A percentile compares a stretch with the other conserved stretches of the same genome.
Evolutionary conservation across 2,888 invertebrate species (phyloP).

Genomic region (Strigamia crassipes): DNA sequence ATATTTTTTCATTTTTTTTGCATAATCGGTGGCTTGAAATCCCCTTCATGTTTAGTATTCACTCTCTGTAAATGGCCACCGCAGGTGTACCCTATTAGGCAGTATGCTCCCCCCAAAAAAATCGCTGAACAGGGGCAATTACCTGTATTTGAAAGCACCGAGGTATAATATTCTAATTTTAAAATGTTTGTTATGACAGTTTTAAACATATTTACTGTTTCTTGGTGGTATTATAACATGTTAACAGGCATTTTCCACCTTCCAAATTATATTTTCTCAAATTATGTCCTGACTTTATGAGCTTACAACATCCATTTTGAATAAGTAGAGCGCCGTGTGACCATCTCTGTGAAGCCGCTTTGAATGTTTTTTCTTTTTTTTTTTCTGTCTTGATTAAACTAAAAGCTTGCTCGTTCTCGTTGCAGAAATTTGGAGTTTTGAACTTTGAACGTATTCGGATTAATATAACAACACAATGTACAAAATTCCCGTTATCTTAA

Average conservation of each 20-base stretch:
- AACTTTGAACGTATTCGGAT: neutral
- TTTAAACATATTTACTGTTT: neutral
- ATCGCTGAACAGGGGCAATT: neutral
- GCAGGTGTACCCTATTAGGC: neutral
- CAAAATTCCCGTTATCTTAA: neutral
- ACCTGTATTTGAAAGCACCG: neutral
- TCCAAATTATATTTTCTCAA: neutral
- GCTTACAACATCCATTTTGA: neutral
- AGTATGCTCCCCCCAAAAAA: neutral
- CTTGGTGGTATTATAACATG: neutral
- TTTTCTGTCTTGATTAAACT: neutral
- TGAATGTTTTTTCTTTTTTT: neutral
- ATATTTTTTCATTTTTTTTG: neutral
- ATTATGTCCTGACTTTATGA: neutral
- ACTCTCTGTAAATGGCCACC: neutral
- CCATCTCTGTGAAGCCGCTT: neutral
- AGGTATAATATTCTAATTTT: neutral
- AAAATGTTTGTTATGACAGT: neutral
- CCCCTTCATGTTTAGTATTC: neutral
- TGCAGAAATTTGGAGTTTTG: neutral
- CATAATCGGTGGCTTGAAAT: neutral
- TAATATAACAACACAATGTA: neutral
- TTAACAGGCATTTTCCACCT: neutral
- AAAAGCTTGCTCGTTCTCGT: neutral
- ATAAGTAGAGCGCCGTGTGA: neutral